Evolutionary conservation across 2,797 vertebrate genomes (phyloP).

Genomic region (Enteromius anoplus): DNA sequence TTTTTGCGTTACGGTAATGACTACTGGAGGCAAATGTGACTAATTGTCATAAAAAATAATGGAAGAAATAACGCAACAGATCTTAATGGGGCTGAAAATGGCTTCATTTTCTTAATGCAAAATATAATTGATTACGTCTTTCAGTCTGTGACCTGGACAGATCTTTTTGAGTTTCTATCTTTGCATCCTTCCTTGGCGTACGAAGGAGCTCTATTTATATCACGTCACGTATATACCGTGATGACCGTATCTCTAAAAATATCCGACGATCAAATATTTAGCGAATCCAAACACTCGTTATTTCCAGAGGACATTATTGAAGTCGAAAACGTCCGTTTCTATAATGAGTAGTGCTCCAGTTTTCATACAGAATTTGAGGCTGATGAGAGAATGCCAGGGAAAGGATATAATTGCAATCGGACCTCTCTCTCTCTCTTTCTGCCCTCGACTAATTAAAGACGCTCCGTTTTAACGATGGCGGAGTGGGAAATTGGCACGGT

Average conservation of each 20-base stretch:
- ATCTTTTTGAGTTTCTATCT: neutral
- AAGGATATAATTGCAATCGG: slow-evolving; percentile 52
- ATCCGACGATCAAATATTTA: neutral
- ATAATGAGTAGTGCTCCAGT: slow-evolving; percentile 6
- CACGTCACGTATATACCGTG: neutral
- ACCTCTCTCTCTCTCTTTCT: slow-evolving; percentile 3
- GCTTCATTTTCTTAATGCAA: slow-evolving; percentile 7
- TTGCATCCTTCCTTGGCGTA: neutral
- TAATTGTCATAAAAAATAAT: slow-evolving; percentile 25
- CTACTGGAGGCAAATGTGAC: slow-evolving; percentile 11
- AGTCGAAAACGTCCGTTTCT: neutral
- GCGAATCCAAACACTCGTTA: slow-evolving; percentile 2
- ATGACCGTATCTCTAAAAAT: neutral
- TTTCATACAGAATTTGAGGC: slow-evolving; percentile 15
- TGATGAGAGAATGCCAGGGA: slow-evolving; percentile 29
- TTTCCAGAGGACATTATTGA: neutral
- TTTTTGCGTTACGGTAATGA: slow-evolving; percentile 20
- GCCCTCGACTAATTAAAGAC: slow-evolving; percentile 52
- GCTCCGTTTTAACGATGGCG: slow-evolving; percentile 47
- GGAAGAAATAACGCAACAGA: slow-evolving; percentile 3
- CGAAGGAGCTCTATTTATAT: neutral
- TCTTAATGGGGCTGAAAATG: slow-evolving; percentile 21
- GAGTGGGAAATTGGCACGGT: slow-evolving; percentile 14
- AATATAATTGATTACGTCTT: slow-evolving; percentile 1
- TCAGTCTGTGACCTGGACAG: neutral